Base-by-base conservation (phyloP, 2,797 vertebrate species). In the Cichlasoma orientale region DNA sequence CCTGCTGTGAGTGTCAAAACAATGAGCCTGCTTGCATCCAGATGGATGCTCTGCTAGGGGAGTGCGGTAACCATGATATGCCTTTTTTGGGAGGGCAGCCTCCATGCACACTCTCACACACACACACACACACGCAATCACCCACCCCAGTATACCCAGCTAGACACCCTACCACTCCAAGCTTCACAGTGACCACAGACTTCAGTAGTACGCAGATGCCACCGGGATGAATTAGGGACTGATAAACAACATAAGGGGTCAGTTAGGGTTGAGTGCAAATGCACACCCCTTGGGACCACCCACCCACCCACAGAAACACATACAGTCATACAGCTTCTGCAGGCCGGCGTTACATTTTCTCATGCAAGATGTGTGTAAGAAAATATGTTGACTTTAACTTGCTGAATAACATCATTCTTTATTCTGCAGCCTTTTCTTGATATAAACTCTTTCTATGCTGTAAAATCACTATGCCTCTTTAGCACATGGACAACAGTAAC, bases 1-100 rank as follows among this genome's bases (percentile, higher is more conserved):
- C 92, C 85, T 57, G 88, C 93, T 93, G 94, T 53, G 88, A 87
- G 56, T 94, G 93, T 95, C 93, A 95, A 88, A 95, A 92, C 92
- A 92, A 92, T 92, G 86, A 91, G 72, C 79, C 86, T 74, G 75
- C 87, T 90, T 84, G 75, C 29, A 21, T 92, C 87, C 91, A 94
- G 91, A 95, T 94, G 93, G 93, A 94, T 92, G 90, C 71, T 71
- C 79, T 73, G 75, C 70, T 56, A 7, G 75, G 52, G 70, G 72
- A 82, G 73, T n/a, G 63, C 59, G 77, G 78, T 85, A 81, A 88
- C 66, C 77, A 84, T 83, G 87, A 90, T 87, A 90, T 80, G 76
- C 56, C 82, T 75, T 73, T 86, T 81, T 82, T 47, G 33, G 78
- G 16, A 31, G 38, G 8, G 66, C 38, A 81, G 47, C 63, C 75